These are phyloP conservation scores for Catharus bicknelli DNA, from an alignment of 2,113 vertebrate species.

Conservation along the genomic window DNA sequence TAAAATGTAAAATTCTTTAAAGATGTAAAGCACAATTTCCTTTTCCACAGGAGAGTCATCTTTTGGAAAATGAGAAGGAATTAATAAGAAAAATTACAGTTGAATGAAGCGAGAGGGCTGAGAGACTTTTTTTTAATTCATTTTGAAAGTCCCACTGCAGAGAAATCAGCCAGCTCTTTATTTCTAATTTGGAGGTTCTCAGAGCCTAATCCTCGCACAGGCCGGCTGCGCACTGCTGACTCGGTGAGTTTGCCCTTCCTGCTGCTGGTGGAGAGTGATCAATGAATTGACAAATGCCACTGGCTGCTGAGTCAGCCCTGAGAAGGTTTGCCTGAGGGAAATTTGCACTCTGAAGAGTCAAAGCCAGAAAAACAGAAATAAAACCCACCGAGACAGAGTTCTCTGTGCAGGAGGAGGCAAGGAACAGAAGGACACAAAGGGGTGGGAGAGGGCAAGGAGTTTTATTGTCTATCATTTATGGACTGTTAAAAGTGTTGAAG, in stretches of 20 bases:
- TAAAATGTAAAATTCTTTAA: conserved; percentile 46
- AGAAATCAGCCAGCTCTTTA: conserved; percentile 20
- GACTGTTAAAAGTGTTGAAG: conserved; percentile 14
- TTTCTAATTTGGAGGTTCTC: conserved; percentile 55
- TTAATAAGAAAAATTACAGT: conserved; percentile 42
- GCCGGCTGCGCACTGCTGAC: conserved; percentile 34
- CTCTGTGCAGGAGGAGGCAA: not conserved
- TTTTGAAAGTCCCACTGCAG: conserved; percentile 46
- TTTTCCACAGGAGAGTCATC: conserved; percentile 14
- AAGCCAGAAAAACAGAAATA: conserved; percentile 1
- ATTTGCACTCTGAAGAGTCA: conserved; percentile 25
- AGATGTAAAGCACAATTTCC: conserved; percentile 19
- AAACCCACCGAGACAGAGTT: not conserved
- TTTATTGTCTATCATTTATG: conserved; percentile 30
- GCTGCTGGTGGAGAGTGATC: conserved; percentile 14
- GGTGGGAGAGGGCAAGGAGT: not conserved
- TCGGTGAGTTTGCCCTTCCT: conserved; percentile 1
- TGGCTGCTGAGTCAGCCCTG: conserved; percentile 58
- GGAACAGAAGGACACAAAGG: conserved; percentile 11
- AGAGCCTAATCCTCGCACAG: not conserved
- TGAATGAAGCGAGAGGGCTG: conserved; percentile 23
- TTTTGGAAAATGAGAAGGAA: conserved; percentile 40
- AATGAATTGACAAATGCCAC: conserved; percentile 66
- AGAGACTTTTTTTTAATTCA: conserved; percentile 1
- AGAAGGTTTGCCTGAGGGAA: conserved; percentile 4